Percentiles rank a stretch among this genome's conserved stretches.
phyloP scores from a whole-genome alignment of 2,888 invertebrate genomes.

The Heliothis peltigera region DNA sequence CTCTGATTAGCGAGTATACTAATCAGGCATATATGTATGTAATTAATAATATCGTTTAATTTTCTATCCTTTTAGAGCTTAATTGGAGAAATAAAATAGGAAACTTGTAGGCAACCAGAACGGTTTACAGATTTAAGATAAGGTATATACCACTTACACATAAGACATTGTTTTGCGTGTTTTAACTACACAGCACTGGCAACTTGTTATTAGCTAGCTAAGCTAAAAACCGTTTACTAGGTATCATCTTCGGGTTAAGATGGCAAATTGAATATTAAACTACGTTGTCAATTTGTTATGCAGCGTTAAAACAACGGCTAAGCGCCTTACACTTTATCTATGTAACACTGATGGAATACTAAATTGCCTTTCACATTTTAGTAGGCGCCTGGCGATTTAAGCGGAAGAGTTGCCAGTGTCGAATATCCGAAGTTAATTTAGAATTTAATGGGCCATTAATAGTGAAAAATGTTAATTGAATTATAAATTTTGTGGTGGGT shows the following conservation, averaged over 20 bases:
- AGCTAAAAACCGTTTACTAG: constrained; percentile 26
- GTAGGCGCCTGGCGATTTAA: constrained; percentile 53
- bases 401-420: constrained; percentile 15
- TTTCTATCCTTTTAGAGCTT: too few relatives aligned
- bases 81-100: too few relatives aligned
- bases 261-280: constrained; percentile 63
- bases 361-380: constrained; percentile 60
- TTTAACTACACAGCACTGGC: not conserved
- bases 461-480: constrained; percentile 46
- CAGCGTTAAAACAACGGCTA: constrained; percentile 54
- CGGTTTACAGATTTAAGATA: too few relatives aligned
- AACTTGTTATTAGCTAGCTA: not conserved
- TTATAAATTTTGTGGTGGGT: constrained; percentile 31
- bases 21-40: too few relatives aligned
- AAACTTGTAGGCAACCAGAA: too few relatives aligned
- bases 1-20: too few relatives aligned
- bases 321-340: constrained; percentile 65
- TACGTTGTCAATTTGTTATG: constrained; percentile 61
- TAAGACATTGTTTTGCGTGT: too few relatives aligned
- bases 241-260: constrained; percentile 48
- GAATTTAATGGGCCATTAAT: constrained; percentile 44
- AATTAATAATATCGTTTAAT: too few relatives aligned
- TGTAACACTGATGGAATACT: constrained; percentile 59
- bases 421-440: constrained; percentile 40
- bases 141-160: too few relatives aligned